These are phyloP conservation scores for Zaprionus vittiger DNA, from an alignment of 1,140 invertebrate species.

Conservation along the genomic window DNA sequence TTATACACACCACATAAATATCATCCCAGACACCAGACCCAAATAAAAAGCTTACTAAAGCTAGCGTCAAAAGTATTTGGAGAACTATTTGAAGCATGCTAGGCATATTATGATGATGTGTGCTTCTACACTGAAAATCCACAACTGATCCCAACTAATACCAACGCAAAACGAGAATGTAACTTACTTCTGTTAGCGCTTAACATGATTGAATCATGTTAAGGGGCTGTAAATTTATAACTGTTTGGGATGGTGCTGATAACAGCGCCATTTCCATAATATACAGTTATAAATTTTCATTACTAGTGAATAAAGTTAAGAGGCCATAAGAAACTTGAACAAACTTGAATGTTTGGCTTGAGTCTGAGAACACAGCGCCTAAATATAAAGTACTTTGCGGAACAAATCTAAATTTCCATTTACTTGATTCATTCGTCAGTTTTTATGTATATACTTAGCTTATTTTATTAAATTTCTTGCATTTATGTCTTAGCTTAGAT, in stretches of 20 bases:
- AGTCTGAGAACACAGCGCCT: background rate
- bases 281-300: no score
- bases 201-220: background rate
- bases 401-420: background rate
- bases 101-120: background rate
- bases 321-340: no score
- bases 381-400: background rate
- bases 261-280: background rate
- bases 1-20: background rate
- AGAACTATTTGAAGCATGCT: background rate
- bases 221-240: background rate
- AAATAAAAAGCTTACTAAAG: background rate
- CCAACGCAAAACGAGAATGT: background rate
- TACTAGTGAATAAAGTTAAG: no score
- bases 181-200: background rate
- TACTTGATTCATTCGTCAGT: constrained; percentile 20
- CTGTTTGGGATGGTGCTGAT: background rate
- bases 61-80: background rate
- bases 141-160: background rate
- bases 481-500: constrained; percentile 69
- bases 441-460: constrained; percentile 58
- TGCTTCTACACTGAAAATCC: background rate
- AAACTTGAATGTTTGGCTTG: no score
- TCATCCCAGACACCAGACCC: background rate
- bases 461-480: constrained; percentile 73